Percentiles rank a stretch among this genome's conserved stretches.
These are phyloP conservation scores for Drosophila nr. medialis DNA, from an alignment of 2,888 invertebrate genomes.

Conservation along the genomic window DNA sequence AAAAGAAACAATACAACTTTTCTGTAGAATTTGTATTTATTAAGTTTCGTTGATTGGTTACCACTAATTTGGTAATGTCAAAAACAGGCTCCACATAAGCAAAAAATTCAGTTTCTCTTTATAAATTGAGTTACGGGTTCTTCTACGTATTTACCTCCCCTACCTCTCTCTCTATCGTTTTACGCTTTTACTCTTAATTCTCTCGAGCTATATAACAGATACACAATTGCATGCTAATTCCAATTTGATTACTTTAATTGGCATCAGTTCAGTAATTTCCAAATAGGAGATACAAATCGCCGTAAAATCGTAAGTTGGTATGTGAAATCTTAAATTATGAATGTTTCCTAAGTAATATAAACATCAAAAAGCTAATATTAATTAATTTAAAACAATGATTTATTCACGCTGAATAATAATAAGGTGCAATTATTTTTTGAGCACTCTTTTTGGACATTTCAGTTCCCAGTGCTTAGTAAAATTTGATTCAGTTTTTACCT, in stretches of 20 bases:
- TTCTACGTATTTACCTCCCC: not conserved
- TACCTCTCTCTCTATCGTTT: not conserved
- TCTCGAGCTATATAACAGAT: not conserved
- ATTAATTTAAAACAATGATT: not conserved
- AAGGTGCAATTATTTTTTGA: not conserved
- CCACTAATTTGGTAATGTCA: not conserved
- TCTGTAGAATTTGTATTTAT: not conserved
- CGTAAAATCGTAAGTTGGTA: not conserved
- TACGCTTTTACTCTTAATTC: not conserved
- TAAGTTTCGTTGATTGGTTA: not conserved
- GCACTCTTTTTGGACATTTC: slow-evolving; percentile 4
- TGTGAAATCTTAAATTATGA: not conserved
- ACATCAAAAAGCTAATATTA: not conserved
- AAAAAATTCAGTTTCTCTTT: not conserved
- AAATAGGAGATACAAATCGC: not conserved
- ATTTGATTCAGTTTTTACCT: slow-evolving; percentile 53
- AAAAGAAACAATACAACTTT: not conserved
- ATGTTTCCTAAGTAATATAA: not conserved
- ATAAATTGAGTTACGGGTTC: not conserved
- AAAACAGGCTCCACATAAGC: not conserved
- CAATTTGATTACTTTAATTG: not conserved
- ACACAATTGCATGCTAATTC: not conserved
- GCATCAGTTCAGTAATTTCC: not conserved
- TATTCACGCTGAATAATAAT: not conserved
- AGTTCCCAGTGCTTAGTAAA: not conserved